Evolutionary conservation across 2,797 vertebrate species (phyloP), one percentile per base, ranked within the genome.

Genomic region (Chrosomus eos): DNA sequence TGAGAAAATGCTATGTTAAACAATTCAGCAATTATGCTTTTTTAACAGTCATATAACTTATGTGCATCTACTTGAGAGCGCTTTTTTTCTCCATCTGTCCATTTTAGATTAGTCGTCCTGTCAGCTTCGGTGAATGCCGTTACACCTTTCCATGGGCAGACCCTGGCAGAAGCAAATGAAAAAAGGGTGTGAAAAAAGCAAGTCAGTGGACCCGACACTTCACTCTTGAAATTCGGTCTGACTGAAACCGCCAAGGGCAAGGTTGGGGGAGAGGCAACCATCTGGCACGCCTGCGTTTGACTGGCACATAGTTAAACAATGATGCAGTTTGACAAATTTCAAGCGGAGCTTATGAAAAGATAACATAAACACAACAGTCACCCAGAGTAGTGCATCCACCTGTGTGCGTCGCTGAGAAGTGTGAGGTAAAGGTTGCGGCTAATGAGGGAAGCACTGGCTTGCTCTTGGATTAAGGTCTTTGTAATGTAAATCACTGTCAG

Each of bases 241-340:
- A 94, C 94, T 94, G 88, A 89, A 85, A 93, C 91, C 93, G 96
- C 95, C 94, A 92, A 93, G 92, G 96, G 96, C 95, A 92, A 95
- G 90, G 94, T 95, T 94, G 93, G 93, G 91, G 93, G 93, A 96
- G 93, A 94, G 93, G 89, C 68, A 88, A 95, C 95, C 96, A 97
- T 97, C 97, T 97, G 97, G 97, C 94, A 93, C 90, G 87, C 89
- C 91, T 51, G 81, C 91, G 88, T 96, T 95, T 96, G 96, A 97
- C 94, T 95, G 97, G 96, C 96, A 95, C 94, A 93, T 95, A 95
- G 91, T 93, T 96, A 96, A 97, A 98, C 97, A 98, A 95, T 96
- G 96, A 97, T 96, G 96, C 94, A 96, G 96, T 96, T 96, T 98
- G 97, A 98, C 96, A 97, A 97, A 98, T 97, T 96, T 97, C 94